These are phyloP conservation scores for Trichogramma evanescens DNA, from an alignment of 2,888 invertebrate genomes.

Conservation along the genomic window DNA sequence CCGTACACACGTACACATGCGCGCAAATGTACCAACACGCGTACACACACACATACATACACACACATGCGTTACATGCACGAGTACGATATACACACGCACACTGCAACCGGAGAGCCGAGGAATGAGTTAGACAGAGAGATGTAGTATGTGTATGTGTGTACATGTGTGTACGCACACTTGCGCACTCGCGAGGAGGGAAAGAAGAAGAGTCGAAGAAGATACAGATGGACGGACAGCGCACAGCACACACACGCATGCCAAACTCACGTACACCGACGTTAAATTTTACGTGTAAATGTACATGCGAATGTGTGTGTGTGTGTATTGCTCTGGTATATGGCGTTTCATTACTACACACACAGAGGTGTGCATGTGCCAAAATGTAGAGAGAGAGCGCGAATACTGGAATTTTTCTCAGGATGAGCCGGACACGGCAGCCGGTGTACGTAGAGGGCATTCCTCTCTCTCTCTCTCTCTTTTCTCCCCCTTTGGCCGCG, in stretches of 20 bases:
- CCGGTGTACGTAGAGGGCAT: slow-evolving; percentile 13
- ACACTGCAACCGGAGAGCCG: slow-evolving; percentile 1
- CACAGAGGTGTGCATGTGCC: too few species aligned
- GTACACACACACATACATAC: slow-evolving; percentile 11
- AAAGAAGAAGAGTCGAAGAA: not conserved
- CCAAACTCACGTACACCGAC: too few species aligned
- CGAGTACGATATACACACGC: slow-evolving; percentile 1
- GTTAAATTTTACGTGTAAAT: too few species aligned
- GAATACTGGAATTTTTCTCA: slow-evolving; percentile 26
- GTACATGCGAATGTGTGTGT: too few species aligned
- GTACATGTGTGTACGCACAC: not conserved
- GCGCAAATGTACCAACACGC: not conserved
- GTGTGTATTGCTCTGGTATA: too few species aligned
- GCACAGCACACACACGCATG: not conserved
- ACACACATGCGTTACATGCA: slow-evolving; percentile 1
- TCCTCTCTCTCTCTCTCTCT: slow-evolving; percentile 6
- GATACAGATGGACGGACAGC: slow-evolving; percentile 12
- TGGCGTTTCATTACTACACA: too few species aligned
- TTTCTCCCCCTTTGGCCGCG: not conserved
- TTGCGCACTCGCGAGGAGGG: not conserved
- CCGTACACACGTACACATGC: slow-evolving; percentile 2
- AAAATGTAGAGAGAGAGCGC: not conserved
- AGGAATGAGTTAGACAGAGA: slow-evolving; percentile 9
- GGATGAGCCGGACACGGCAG: slow-evolving; percentile 20
- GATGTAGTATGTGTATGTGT: not conserved